Percentiles rank a stretch among this genome's conserved stretches.
Conservation (phyloP, 2,113 vertebrate species). For the Camelus dromedarius region DNA sequence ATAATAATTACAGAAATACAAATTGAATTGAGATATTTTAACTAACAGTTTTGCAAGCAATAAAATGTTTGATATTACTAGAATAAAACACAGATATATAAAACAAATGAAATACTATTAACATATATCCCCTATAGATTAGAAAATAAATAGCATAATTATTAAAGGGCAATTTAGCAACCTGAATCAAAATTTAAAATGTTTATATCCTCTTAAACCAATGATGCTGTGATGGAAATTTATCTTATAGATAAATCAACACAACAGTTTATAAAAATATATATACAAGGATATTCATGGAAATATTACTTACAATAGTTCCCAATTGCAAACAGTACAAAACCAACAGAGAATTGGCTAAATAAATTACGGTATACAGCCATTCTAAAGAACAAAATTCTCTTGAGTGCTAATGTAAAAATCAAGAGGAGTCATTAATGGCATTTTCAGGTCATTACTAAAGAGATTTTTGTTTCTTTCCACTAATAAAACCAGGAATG, state of each 20-base stretch:
- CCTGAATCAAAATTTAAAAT: constrained; percentile 42
- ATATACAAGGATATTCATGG: not conserved
- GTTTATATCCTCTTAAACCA: not conserved
- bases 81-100: not conserved
- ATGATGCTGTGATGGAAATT: not conserved
- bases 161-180: constrained; percentile 1
- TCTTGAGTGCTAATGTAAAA: not conserved
- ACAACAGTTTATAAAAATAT: not conserved
- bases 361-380: constrained; percentile 8
- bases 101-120: constrained; percentile 13
- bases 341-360: not conserved
- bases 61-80: constrained; percentile 25
- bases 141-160: constrained; percentile 23
- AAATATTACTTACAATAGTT: not conserved
- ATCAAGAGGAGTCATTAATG: not conserved
- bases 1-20: constrained; percentile 24
- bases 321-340: not conserved
- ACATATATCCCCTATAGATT: not conserved
- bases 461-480: not conserved
- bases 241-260: not conserved
- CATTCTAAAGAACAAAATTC: not conserved
- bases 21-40: constrained; percentile 26
- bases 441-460: not conserved
- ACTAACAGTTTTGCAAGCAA: not conserved
- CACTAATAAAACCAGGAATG: not conserved